A percentile compares a stretch with the other conserved stretches of the same genome.
phyloP scores from a whole-genome alignment of 2,888 invertebrate species.

The Mimachlamys varia region DNA sequence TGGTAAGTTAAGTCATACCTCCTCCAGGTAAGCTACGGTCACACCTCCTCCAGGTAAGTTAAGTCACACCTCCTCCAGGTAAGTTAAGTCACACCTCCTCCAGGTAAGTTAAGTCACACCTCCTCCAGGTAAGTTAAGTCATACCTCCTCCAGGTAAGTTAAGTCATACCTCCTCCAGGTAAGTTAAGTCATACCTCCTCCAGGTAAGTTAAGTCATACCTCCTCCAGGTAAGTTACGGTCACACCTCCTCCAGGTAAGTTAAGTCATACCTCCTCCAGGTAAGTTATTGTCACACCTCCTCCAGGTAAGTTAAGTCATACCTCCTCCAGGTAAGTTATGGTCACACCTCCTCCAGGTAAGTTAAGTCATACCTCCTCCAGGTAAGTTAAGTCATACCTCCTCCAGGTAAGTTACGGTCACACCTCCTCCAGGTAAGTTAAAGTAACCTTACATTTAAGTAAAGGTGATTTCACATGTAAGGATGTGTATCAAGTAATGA shows the following conservation, averaged over 20 bases:
- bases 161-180: constrained; percentile 56
- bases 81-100: constrained; percentile 51
- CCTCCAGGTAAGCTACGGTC: too few species aligned
- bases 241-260: constrained; percentile 63
- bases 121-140: constrained; percentile 60
- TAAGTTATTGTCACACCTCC: constrained; percentile 54
- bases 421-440: too few species aligned
- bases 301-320: too few species aligned
- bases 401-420: constrained; percentile 59
- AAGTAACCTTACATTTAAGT: too few species aligned
- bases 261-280: constrained; percentile 39
- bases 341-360: constrained; percentile 43
- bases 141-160: constrained; percentile 40
- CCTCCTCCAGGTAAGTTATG: constrained; percentile 61
- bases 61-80: constrained; percentile 41
- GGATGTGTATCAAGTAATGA: too few species aligned
- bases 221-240: constrained; percentile 53
- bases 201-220: constrained; percentile 56
- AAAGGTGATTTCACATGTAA: not conserved
- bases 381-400: constrained; percentile 62
- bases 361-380: constrained; percentile 52
- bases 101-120: too few species aligned
- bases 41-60: constrained; percentile 63
- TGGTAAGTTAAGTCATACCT: constrained; percentile 51
- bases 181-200: constrained; percentile 63